These are phyloP conservation scores for Cnemophilus loriae DNA, from an alignment of 2,113 vertebrate genomes.

Conservation along the genomic window DNA sequence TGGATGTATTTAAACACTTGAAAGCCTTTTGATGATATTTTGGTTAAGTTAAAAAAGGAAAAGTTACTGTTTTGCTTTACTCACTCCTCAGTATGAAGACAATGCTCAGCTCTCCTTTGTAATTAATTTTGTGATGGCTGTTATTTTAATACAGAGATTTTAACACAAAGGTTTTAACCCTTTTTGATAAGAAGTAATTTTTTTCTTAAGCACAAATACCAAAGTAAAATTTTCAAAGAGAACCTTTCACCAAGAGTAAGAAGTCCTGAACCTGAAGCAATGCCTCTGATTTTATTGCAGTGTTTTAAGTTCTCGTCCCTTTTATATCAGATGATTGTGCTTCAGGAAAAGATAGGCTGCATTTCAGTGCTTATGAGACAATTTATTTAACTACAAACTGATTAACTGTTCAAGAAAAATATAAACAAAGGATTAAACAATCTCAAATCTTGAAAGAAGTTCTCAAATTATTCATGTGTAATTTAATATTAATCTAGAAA, in stretches of 20 bases:
- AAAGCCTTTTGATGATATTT: background rate
- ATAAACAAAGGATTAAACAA: background rate
- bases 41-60: background rate
- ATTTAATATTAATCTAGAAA: background rate
- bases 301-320: background rate
- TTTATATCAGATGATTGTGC: background rate
- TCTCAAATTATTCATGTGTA: background rate
- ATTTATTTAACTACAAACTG: background rate
- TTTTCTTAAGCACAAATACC: background rate
- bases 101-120: background rate
- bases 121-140: background rate
- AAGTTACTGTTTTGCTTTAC: background rate
- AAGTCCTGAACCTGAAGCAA: background rate
- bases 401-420: background rate
- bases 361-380: background rate
- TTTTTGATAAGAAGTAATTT: background rate
- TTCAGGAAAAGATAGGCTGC: background rate
- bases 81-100: background rate
- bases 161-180: background rate
- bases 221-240: background rate
- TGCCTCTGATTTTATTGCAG: background rate
- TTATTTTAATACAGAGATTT: background rate
- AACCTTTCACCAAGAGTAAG: background rate
- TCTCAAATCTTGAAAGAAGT: background rate
- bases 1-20: background rate